Evolutionary conservation across 2,888 invertebrate species (phyloP), one percentile per base, ranked within the genome.

Genomic region (Micoletzkya japonica): DNA sequence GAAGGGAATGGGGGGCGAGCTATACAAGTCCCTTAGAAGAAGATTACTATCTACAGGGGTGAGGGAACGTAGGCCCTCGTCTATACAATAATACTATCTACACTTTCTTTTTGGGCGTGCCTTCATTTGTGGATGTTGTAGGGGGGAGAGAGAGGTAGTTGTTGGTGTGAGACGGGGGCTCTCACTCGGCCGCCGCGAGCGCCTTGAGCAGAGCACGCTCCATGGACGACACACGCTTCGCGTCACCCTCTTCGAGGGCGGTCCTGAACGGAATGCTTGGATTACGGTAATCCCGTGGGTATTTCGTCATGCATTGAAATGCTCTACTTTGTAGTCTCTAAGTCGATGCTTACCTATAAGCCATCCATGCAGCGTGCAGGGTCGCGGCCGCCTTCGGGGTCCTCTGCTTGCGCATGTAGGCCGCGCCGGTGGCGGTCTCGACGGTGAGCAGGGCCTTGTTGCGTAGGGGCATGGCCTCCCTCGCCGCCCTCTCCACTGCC

Each of bases 91-190:
- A n/a, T n/a, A n/a, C n/a, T 63, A 63, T 50, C 44, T 36, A 63
- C 63, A 50, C n/a, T 17, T 4, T 63, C 50, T 63, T 63, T 63
- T 63, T 63, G 63, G 63, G 63, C 28, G 63, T 63, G 63, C 63
- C 63, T 63, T 63, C 36, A 7, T 61, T 61, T 63, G 44, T 63
- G 32, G 24, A 26, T 17, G n/a, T 7, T 34, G 32, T 2, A 26
- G 20, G 44, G 39, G 26, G 39, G 0, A 10, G 58, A 58, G 7
- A 32, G n/a, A 50, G 30, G 50, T 32, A 63, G 24, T 4, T 32
- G 6, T 14, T 20, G 34, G 34, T 34, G 37, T 6, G 28, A 30
- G 61, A 44, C 2, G 39, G 44, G 44, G 37, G 7, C 59, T 59
- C 59, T 39, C 44, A 39, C 39, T 39, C 39, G 28, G 44, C 32